A percentile compares a stretch with the other conserved stretches of the same genome.
Conservation (phyloP, 2,888 invertebrate species). For the Oxytorus armatus region DNA sequence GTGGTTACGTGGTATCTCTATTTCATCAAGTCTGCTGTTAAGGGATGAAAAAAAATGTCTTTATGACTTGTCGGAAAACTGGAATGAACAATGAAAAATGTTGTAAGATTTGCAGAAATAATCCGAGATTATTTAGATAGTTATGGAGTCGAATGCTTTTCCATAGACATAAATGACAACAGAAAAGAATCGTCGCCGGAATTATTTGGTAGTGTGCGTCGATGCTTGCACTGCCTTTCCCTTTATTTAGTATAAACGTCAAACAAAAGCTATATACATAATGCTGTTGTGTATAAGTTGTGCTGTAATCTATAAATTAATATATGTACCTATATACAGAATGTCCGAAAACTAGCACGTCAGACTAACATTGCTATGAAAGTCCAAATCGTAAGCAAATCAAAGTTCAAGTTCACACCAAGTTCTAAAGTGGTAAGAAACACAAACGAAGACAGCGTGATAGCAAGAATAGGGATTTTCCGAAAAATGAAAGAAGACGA, state of each 20-base stretch:
- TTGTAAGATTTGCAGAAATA: neutral
- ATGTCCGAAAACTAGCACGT: too few relatives aligned
- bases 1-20: neutral
- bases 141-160: slow-evolving; percentile 30
- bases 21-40: neutral
- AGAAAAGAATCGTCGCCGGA: slow-evolving; percentile 11
- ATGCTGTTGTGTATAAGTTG: slow-evolving; percentile 66
- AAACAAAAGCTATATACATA: slow-evolving; percentile 63
- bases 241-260: slow-evolving; percentile 71
- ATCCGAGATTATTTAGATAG: neutral
- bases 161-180: slow-evolving; percentile 12
- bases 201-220: slow-evolving; percentile 71
- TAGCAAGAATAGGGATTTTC: too few relatives aligned
- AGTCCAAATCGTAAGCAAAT: too few relatives aligned
- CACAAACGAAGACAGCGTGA: too few relatives aligned
- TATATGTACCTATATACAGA: too few relatives aligned
- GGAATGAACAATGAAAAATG: neutral
- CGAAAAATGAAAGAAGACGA: too few relatives aligned
- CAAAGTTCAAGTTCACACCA: too few relatives aligned
- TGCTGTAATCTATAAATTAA: slow-evolving; percentile 50
- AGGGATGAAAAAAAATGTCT: neutral
- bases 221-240: slow-evolving; percentile 80
- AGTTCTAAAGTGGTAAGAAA: too few relatives aligned
- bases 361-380: too few relatives aligned
- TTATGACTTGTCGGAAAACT: neutral